These are phyloP conservation scores for Elachura formosa DNA, from an alignment of 2,113 vertebrate species.

Conservation along the genomic window DNA sequence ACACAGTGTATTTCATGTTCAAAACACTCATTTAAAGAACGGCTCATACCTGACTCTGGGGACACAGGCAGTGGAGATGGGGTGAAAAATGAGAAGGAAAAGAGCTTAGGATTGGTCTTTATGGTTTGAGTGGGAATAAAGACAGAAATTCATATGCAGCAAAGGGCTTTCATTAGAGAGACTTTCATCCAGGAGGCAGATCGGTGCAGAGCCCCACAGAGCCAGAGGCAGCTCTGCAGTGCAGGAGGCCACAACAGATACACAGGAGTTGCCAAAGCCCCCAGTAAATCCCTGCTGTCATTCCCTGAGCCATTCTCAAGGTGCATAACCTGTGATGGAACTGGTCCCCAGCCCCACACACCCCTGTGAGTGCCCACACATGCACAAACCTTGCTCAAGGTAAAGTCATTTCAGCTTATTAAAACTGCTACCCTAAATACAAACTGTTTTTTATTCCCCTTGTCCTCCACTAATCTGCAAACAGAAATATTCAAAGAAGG, in stretches of 20 bases:
- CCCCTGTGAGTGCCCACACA: neutral
- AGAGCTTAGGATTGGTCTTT: neutral
- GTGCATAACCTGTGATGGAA: neutral
- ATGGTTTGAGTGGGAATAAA: neutral
- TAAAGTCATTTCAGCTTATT: neutral
- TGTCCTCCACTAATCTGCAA: neutral
- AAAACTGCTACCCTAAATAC: neutral
- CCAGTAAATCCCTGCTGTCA: neutral
- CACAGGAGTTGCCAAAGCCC: fast-evolving
- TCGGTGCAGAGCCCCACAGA: neutral
- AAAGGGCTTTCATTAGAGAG: neutral
- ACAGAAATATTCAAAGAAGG: neutral
- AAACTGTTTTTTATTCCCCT: neutral
- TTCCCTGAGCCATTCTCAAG: neutral
- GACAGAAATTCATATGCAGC: neutral
- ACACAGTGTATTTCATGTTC: neutral
- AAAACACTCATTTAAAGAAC: neutral
- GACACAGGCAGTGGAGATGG: neutral
- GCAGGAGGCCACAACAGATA: neutral
- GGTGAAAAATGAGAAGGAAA: neutral
- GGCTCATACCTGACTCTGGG: neutral
- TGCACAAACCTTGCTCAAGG: neutral
- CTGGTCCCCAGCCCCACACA: neutral
- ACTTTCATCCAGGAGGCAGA: neutral
- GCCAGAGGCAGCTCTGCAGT: neutral